Evolutionary conservation across 2,113 vertebrate genomes (phyloP), one percentile per base, ranked within the genome.

Genomic region (Herpailurus yagouaroundi): DNA sequence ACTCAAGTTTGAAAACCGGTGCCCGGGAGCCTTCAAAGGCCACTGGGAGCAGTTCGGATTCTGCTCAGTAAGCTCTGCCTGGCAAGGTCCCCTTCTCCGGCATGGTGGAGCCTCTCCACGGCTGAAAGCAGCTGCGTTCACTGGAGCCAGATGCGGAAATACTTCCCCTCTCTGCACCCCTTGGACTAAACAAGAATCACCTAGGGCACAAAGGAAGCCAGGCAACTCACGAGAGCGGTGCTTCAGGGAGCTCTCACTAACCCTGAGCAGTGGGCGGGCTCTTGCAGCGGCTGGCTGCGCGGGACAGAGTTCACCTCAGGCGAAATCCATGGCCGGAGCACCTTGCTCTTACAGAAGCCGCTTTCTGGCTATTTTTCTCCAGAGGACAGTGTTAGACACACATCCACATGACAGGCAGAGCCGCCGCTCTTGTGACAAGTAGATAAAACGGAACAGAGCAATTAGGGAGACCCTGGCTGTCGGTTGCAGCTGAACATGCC

Each of bases 131-230:
- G 33, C 36, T 77, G 71, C 41, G 10, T 64, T 31, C 23, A 48
- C 38, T 13, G 14, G 36, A 74, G 12, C 95, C 97, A 98, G 79
- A 91, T 16, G 91, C 27, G 1, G 85, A 93, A 95, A 86, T 4
- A 71, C 36, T 48, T 84, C 23, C 71, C 86, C 74, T 89, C 52
- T 52, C 77, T 31, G 68, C 3, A 23, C 31, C 50, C 50, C 19
- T 41, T 23, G 73, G 68, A 94, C 87, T 91, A 89, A 92, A 87
- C 63, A 93, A 89, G 81, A 83, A 91, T 95, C 95, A 81, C 50
- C 93, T 60, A 74, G 79, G 89, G 86, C 93, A 96, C 95, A 91
- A 96, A 94, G 55, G 87, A 77, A 95, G 90, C 81, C 48, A 96
- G 81, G 93, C 82, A 91, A 95, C 93, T 36, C 14, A 1, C 4